Evolutionary conservation across 2,797 vertebrate genomes (phyloP), one percentile per base, ranked within the genome.

Genomic region (Malurus leucopterus): DNA sequence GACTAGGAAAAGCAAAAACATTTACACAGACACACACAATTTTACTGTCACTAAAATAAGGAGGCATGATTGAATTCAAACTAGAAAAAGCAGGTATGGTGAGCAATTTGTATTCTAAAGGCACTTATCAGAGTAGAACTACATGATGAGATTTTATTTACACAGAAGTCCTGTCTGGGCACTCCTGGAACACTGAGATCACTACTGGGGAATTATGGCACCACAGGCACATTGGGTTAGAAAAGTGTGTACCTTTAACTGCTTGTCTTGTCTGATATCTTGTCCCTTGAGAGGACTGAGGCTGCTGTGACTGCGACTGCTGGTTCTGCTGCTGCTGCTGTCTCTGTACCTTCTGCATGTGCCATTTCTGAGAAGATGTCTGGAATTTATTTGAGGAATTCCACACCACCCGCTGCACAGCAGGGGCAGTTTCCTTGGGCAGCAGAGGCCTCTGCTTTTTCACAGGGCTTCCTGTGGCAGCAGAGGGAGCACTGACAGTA

Each of bases 391-490:
- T 98, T 55, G 98, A 97, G 13, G 98, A 98, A 97, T 98, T 99
- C 99, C 99, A 99, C 85, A 99, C 98, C 19, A 99, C 99, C 40
- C 98, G 97, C 96, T 99, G 99, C 93, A 98, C 98, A 2, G 98
- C 98, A 73, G 98, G 98, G 32, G 98, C 98, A 0, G 98, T 98
- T 95, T 99, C 99, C 97, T 99, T 99, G 19, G 99, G 99, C 95
- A 99, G 97, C 55, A 99, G 98, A 64, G 98, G 99, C 93, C 99
- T 98, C 97, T 99, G 99, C 97, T 99, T 99, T 97, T 99, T 99
- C 72, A 98, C 96, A 5, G 98, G 97, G 94, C 98, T 98, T 18
- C 97, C 97, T 1, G 97, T 95, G 79, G 96, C 84, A 53, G 97
- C 80, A 34, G 96, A 86, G n/a, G 97, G 79, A 75, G 97, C 91